Evolutionary conservation across 2,113 vertebrate genomes (phyloP).

Genomic region (Cheirogaleus medius): DNA sequence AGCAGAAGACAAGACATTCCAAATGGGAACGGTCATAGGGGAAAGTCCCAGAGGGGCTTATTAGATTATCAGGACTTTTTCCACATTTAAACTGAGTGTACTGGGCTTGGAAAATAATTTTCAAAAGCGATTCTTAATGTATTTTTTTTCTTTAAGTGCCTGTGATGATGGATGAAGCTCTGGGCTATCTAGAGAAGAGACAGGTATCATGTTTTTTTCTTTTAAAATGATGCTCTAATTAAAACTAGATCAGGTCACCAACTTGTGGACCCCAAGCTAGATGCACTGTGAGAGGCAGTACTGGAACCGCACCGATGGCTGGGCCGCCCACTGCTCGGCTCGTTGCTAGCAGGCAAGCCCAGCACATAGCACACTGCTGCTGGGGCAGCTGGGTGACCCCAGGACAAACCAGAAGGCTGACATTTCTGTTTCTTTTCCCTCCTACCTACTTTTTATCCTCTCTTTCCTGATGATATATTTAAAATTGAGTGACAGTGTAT

Average conservation of each 20-base stretch:
- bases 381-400: neutral
- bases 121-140: conserved; percentile 13
- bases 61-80: neutral
- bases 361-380: accelerated
- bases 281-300: neutral
- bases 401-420: neutral
- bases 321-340: neutral
- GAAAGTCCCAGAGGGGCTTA: neutral
- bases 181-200: conserved; percentile 95
- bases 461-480: neutral
- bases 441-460: neutral
- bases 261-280: neutral
- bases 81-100: neutral
- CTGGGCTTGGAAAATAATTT: neutral
- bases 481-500: neutral
- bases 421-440: neutral
- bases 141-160: conserved; percentile 88
- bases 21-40: neutral
- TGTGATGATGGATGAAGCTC: conserved; percentile 96
- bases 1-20: neutral
- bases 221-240: neutral
- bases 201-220: conserved; percentile 85
- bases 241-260: neutral
- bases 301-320: accelerated
- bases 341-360: neutral